Percentiles rank a stretch among this genome's conserved stretches.
Evolutionary conservation across 2,797 vertebrate species (phyloP).

Genomic region (Leuciscus waleckii): DNA sequence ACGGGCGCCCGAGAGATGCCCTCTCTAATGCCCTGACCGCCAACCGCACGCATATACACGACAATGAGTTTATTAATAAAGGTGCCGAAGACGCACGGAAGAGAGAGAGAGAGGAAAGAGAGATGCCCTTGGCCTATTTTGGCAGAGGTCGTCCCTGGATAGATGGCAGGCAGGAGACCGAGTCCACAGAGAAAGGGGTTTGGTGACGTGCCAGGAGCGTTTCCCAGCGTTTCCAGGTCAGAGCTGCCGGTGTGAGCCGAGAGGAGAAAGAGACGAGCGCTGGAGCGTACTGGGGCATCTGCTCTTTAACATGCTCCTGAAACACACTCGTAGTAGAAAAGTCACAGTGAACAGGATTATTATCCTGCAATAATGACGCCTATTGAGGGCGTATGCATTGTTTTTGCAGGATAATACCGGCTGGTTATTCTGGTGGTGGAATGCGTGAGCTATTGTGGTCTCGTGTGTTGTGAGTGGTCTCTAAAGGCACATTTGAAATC

Average conservation of each 20-base stretch:
- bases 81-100: slow-evolving; percentile 34
- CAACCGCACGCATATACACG: not conserved
- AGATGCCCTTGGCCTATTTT: slow-evolving; percentile 61
- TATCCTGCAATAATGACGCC: not conserved
- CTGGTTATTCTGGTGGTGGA: not conserved
- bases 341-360: not conserved
- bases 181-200: slow-evolving; percentile 26
- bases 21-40: slow-evolving; percentile 39
- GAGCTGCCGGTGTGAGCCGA: slow-evolving; percentile 15
- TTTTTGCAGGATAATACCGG: not conserved
- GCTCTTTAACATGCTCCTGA: slow-evolving; percentile 3
- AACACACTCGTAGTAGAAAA: not conserved
- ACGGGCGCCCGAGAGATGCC: slow-evolving; percentile 40
- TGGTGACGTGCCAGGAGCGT: slow-evolving; percentile 34
- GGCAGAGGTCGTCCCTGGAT: slow-evolving; percentile 55
- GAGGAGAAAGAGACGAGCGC: slow-evolving; percentile 7
- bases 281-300: slow-evolving; percentile 23
- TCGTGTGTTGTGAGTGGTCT: not conserved
- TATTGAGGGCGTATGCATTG: not conserved
- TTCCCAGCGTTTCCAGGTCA: slow-evolving; percentile 32
- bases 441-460: slow-evolving; percentile 4
- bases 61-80: slow-evolving; percentile 58
- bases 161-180: slow-evolving; percentile 24
- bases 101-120: slow-evolving; percentile 34
- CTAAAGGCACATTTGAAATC: slow-evolving; percentile 24